phyloP scores from a whole-genome alignment of 2,888 invertebrate species.

The Lasioglossum calceatum region DNA sequence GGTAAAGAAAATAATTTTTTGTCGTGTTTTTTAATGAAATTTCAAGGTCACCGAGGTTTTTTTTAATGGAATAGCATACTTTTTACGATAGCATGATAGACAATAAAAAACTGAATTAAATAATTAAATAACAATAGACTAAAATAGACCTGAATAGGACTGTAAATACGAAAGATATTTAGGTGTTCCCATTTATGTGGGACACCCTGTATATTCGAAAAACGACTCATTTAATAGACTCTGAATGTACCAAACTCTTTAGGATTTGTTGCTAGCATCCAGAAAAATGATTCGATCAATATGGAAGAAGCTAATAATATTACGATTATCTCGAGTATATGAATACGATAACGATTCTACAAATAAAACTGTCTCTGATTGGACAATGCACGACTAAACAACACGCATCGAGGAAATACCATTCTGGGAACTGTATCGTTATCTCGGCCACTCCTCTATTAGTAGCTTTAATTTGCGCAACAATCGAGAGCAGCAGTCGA shows the following conservation, averaged over 20 bases:
- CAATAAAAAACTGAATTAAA: no score
- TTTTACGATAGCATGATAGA: no score
- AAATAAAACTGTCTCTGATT: slow-evolving; percentile 21
- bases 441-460: not conserved
- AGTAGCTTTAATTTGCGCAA: not conserved
- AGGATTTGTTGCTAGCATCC: not conserved
- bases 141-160: no score
- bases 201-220: no score
- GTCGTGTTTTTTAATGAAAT: no score
- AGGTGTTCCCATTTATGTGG: no score
- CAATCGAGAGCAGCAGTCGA: not conserved
- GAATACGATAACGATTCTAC: slow-evolving; percentile 36
- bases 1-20: no score
- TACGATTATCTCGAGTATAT: not conserved
- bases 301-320: not conserved
- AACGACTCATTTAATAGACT: no score
- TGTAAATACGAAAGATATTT: no score
- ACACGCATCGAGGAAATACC: not conserved
- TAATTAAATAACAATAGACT: no score
- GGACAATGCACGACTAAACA: not conserved
- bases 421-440: not conserved
- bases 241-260: not conserved
- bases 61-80: no score
- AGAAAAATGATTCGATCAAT: not conserved
- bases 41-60: no score